phyloP scores from a whole-genome alignment of 2,797 vertebrate genomes.

The Poecilia picta region DNA sequence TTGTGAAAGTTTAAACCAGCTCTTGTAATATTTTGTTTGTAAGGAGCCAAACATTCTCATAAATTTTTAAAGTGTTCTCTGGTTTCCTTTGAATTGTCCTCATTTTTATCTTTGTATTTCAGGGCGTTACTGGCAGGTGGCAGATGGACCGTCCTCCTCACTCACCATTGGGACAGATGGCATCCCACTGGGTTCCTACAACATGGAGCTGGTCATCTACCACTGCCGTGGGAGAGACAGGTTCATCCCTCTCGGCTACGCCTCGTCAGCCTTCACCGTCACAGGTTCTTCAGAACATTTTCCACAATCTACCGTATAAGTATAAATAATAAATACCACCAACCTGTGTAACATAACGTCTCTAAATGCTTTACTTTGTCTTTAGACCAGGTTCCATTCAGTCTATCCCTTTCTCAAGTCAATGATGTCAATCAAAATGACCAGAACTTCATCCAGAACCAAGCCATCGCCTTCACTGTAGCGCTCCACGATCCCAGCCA shows the following conservation, averaged over 20 bases:
- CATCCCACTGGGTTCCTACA: conserved; percentile 87
- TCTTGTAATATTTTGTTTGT: neutral
- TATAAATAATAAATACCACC: neutral
- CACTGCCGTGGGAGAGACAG: conserved; percentile 87
- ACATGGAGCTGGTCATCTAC: conserved; percentile 92
- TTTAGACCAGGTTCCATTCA: conserved; percentile 92
- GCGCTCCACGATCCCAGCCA: conserved; percentile 92
- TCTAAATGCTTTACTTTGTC: conserved; percentile 6
- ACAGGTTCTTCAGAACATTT: conserved; percentile 76
- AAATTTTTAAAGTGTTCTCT: neutral
- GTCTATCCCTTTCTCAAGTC: conserved; percentile 85
- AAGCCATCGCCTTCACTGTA: conserved; percentile 86
- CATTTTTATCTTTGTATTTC: conserved; percentile 22
- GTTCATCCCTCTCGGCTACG: conserved; percentile 90
- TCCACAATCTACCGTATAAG: neutral
- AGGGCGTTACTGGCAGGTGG: conserved; percentile 95
- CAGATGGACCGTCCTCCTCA: conserved; percentile 86
- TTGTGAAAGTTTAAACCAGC: neutral
- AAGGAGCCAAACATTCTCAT: neutral
- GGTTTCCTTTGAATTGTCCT: neutral
- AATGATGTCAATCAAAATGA: conserved; percentile 80
- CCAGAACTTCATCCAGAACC: conserved; percentile 89
- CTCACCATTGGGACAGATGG: conserved; percentile 86
- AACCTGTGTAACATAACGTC: neutral
- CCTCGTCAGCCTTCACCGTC: conserved; percentile 86